phyloP scores from a whole-genome alignment of 2,888 invertebrate genomes.

The Deilephila elpenor region DNA sequence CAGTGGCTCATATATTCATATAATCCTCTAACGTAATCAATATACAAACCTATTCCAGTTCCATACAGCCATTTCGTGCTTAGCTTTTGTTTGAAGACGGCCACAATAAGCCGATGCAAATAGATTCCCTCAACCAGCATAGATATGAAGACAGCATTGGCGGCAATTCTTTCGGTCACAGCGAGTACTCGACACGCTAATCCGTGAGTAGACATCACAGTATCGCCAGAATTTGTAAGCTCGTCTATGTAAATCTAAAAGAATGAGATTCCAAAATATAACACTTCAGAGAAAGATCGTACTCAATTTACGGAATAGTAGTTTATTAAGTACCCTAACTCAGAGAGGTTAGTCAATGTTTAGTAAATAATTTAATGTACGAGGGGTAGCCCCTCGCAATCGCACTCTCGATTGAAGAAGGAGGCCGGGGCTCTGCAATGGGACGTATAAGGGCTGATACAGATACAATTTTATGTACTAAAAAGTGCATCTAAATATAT shows the following conservation, averaged over 20 bases:
- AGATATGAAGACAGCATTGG: slow-evolving; percentile 87
- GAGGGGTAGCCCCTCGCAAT: no score
- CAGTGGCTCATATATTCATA: not conserved
- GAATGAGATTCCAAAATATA: not conserved
- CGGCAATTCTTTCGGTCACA: slow-evolving; percentile 80
- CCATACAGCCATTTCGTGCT: slow-evolving; percentile 77
- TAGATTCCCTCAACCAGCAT: slow-evolving; percentile 88
- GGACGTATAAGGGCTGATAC: no score
- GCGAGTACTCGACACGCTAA: slow-evolving; percentile 83
- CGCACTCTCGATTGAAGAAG: no score
- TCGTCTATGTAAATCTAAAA: slow-evolving; percentile 81
- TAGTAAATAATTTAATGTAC: no score
- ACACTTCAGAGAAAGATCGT: not conserved
- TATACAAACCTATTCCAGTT: slow-evolving; percentile 67
- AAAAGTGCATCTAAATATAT: no score
- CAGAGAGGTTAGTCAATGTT: no score
- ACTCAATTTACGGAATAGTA: no score
- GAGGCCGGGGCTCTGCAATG: no score
- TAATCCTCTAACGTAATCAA: not conserved
- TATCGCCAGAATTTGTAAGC: slow-evolving; percentile 71
- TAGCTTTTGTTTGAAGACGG: slow-evolving; percentile 85
- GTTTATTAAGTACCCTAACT: no score
- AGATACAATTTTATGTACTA: no score
- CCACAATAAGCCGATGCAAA: slow-evolving; percentile 87
- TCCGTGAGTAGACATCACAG: slow-evolving; percentile 80